Conservation (phyloP, 2,113 vertebrate genomes). For the Tupaia tana region DNA sequence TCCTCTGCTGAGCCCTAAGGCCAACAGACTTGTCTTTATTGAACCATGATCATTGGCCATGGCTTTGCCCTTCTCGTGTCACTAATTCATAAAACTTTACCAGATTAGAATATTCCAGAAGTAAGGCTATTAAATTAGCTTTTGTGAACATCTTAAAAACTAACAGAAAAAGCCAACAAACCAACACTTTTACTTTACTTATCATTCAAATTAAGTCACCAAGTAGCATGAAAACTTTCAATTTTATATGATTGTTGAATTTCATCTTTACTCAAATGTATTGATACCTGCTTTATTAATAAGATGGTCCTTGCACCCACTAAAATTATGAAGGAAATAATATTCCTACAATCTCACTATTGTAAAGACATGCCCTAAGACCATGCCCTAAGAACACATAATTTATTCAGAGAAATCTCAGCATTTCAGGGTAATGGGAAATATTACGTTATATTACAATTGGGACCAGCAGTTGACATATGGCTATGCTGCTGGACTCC, state of each 20-base stretch:
- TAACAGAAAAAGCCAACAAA: not conserved
- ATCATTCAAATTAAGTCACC: not conserved
- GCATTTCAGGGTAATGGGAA: not conserved
- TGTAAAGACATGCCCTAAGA: not conserved
- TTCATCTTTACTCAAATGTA: not conserved
- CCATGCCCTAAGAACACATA: not conserved
- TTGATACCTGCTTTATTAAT: not conserved
- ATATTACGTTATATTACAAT: not conserved
- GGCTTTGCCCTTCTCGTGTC: constrained; percentile 30
- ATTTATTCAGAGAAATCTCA: constrained; percentile 20
- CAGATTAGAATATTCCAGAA: not conserved
- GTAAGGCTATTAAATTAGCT: not conserved
- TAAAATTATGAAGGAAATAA: constrained; percentile 2
- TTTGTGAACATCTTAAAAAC: not conserved
- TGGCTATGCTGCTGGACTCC: too few species aligned
- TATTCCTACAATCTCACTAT: not conserved
- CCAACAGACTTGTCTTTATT: not conserved
- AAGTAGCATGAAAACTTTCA: not conserved
- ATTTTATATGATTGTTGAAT: not conserved
- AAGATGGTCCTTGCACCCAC: not conserved
- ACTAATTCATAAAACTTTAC: not conserved
- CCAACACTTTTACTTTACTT: not conserved
- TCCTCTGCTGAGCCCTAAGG: not conserved
- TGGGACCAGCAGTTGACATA: too few species aligned
- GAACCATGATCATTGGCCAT: not conserved